Evolutionary conservation across 2,797 vertebrate genomes (phyloP).

Genomic region (Myotis vivesi): DNA sequence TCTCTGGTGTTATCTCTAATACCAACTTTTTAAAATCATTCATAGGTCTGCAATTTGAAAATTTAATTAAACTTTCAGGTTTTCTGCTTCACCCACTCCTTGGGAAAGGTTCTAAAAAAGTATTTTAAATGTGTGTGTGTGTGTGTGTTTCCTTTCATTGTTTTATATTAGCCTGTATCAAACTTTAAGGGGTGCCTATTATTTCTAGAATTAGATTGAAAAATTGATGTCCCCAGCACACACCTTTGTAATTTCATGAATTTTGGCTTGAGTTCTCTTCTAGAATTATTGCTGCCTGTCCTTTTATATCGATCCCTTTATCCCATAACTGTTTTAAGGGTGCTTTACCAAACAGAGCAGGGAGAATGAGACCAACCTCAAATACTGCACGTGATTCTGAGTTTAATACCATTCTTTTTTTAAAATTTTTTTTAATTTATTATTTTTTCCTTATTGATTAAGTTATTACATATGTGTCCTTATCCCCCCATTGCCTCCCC

Average conservation of each 20-base stretch:
- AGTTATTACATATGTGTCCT: too few relatives aligned
- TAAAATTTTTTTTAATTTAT: too few relatives aligned
- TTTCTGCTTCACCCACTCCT: background rate
- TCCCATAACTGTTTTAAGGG: background rate
- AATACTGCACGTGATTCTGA: background rate
- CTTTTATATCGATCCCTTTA: background rate
- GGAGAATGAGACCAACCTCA: background rate
- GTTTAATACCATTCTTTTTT: background rate
- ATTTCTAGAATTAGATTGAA: constrained; percentile 2
- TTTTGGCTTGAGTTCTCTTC: background rate
- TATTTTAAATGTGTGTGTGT: background rate
- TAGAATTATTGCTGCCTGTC: background rate
- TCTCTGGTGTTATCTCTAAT: background rate
- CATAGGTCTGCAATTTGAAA: background rate
- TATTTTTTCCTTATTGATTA: too few relatives aligned
- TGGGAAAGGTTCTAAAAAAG: background rate
- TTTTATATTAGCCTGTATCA: background rate
- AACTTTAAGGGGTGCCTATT: background rate
- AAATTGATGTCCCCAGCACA: background rate
- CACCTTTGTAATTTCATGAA: background rate
- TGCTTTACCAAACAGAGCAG: background rate
- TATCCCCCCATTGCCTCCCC: too few relatives aligned
- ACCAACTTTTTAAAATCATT: background rate
- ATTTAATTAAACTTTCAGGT: constrained; percentile 3
- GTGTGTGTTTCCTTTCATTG: background rate